These are phyloP conservation scores for Falco peregrinus DNA, from an alignment of 2,797 vertebrate species.

Conservation along the genomic window DNA sequence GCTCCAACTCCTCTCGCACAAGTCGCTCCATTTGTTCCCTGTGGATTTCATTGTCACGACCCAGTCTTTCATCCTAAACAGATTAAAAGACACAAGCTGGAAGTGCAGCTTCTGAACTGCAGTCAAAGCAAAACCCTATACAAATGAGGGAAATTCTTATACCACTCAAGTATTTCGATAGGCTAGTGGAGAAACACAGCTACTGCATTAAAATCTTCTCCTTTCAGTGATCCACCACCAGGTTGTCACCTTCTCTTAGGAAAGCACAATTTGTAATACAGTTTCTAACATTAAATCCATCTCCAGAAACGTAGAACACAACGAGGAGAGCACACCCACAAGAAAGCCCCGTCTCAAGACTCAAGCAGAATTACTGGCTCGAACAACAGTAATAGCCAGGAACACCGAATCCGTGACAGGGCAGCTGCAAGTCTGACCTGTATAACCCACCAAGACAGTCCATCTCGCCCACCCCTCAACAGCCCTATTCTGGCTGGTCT, in stretches of 20 bases:
- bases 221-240: not conserved
- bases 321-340: not conserved
- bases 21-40: conserved; percentile 93
- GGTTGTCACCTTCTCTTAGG: not conserved
- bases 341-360: not conserved
- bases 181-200: not conserved
- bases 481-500: not conserved
- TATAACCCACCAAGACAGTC: not conserved
- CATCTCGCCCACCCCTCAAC: not conserved
- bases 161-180: not conserved
- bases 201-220: not conserved
- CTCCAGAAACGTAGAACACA: not conserved
- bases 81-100: not conserved
- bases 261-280: not conserved
- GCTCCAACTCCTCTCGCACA: conserved; percentile 92
- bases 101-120: not conserved
- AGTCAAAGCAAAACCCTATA: not conserved
- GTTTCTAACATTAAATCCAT: not conserved
- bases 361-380: not conserved
- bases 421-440: not conserved
- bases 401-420: not conserved
- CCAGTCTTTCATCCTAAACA: conserved; percentile 88
- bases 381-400: not conserved
- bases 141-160: rapidly evolving
- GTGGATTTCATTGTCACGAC: conserved; percentile 86